A percentile compares a stretch with the other conserved stretches of the same genome.
Conservation (phyloP, 1,140 invertebrate species). For the Apis laboriosa region DNA sequence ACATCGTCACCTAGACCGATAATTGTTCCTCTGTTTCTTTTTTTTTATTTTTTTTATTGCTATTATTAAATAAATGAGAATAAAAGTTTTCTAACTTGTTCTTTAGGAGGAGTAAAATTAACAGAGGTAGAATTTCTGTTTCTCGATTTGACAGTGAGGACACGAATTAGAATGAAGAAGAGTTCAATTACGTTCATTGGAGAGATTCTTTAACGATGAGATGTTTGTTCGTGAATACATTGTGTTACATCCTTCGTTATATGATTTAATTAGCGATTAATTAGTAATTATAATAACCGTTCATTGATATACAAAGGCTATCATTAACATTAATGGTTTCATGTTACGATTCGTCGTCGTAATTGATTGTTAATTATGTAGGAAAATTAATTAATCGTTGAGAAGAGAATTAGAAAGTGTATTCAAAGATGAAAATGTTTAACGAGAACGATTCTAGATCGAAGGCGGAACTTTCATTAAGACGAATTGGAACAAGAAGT, state of each 20-base stretch:
- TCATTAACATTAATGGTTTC: neutral
- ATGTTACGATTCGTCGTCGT: neutral
- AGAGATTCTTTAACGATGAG: neutral
- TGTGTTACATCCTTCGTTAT: neutral
- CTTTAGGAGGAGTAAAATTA: too few relatives aligned
- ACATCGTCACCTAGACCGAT: constrained; percentile 70
- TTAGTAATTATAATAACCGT: neutral
- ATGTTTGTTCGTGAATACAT: neutral
- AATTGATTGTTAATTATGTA: neutral
- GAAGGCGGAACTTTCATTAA: neutral
- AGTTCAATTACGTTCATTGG: neutral
- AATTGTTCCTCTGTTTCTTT: too few relatives aligned
- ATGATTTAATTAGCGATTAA: neutral
- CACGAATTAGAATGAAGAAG: too few relatives aligned
- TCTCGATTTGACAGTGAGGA: too few relatives aligned
- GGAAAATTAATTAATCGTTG: too few relatives aligned
- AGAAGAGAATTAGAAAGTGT: neutral
- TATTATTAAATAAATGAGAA: too few relatives aligned
- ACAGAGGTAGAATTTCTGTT: too few relatives aligned
- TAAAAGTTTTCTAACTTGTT: too few relatives aligned
- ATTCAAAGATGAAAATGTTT: neutral
- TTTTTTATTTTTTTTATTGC: too few relatives aligned
- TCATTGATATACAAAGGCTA: neutral
- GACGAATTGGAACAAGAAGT: constrained; percentile 1
- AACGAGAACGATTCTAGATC: neutral